These are phyloP conservation scores for Lithophane socia DNA, from an alignment of 2,888 invertebrate genomes.

Conservation along the genomic window DNA sequence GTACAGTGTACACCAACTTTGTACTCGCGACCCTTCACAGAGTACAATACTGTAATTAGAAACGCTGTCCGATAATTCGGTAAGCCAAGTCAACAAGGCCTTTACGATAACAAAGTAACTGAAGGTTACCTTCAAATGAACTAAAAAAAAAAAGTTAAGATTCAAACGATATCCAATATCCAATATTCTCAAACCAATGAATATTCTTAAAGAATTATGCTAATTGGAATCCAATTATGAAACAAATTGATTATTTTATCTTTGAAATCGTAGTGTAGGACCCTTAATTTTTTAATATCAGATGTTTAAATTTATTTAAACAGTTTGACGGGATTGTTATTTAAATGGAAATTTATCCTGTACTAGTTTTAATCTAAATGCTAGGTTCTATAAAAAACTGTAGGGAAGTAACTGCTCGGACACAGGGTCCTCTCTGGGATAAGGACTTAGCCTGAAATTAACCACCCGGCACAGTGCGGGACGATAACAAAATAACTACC, in stretches of 20 bases:
- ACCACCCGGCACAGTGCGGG: background rate
- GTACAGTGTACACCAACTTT: too few species aligned
- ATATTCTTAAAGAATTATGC: slow-evolving; percentile 50
- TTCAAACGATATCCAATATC: slow-evolving; percentile 24
- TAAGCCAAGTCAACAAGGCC: too few species aligned
- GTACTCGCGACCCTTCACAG: too few species aligned
- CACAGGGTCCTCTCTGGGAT: too few species aligned
- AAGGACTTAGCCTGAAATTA: background rate
- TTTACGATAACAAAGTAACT: background rate
- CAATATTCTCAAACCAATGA: slow-evolving; percentile 52
- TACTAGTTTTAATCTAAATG: too few species aligned
- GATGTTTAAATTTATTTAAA: background rate
- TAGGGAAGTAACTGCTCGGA: background rate
- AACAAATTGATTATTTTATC: slow-evolving; percentile 53
- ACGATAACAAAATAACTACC: background rate
- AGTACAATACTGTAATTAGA: too few species aligned
- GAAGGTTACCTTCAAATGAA: slow-evolving; percentile 20
- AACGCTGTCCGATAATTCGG: too few species aligned
- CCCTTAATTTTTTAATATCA: slow-evolving; percentile 10
- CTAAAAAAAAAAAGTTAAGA: slow-evolving; percentile 29
- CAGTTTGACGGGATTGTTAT: background rate
- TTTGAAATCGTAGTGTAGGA: slow-evolving; percentile 31
- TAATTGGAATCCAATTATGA: slow-evolving; percentile 47
- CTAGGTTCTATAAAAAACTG: background rate
- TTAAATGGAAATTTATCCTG: background rate